Evolutionary conservation across 1,140 invertebrate genomes (phyloP).

Genomic region (Dinothrombium tinctorium): DNA sequence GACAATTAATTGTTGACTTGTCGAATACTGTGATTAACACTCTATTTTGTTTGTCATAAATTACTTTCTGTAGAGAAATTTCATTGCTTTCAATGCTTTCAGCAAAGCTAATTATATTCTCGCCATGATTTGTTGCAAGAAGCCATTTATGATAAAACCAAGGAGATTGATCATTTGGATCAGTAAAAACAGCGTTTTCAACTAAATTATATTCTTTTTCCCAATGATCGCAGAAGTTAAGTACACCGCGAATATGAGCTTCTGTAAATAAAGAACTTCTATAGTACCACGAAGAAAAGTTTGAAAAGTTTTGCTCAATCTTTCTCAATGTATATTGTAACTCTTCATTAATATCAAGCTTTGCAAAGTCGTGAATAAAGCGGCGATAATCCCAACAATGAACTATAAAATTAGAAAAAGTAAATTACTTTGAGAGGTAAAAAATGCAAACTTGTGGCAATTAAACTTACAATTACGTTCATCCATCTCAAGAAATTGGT

Average conservation of each 20-base stretch:
- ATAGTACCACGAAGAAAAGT: slow-evolving; percentile 97
- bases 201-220: slow-evolving; percentile 51
- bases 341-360: slow-evolving; percentile 40
- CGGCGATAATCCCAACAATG: slow-evolving; percentile 81
- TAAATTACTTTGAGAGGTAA: slow-evolving; percentile 5
- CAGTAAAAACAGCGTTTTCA: slow-evolving; percentile 79
- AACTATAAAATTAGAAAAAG: slow-evolving; percentile 34
- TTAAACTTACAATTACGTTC: slow-evolving; percentile 77
- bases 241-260: background rate
- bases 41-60: no score
- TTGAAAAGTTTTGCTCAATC: slow-evolving; percentile 77
- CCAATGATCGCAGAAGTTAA: slow-evolving; percentile 3
- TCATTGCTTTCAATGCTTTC: no score
- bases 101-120: no score
- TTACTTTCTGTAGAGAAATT: no score
- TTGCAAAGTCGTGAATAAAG: slow-evolving; percentile 40
- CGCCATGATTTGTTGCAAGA: slow-evolving; percentile 23
- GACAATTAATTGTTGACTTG: no score
- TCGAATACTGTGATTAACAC: no score
- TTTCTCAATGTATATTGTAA: slow-evolving; percentile 56
- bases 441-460: background rate
- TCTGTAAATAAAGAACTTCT: slow-evolving; percentile 51
- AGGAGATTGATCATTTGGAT: slow-evolving; percentile 84
- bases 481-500: slow-evolving; percentile 62
- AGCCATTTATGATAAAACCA: slow-evolving; percentile 96